Conservation (phyloP, 2,113 vertebrate genomes). For the Zingel zingel region DNA sequence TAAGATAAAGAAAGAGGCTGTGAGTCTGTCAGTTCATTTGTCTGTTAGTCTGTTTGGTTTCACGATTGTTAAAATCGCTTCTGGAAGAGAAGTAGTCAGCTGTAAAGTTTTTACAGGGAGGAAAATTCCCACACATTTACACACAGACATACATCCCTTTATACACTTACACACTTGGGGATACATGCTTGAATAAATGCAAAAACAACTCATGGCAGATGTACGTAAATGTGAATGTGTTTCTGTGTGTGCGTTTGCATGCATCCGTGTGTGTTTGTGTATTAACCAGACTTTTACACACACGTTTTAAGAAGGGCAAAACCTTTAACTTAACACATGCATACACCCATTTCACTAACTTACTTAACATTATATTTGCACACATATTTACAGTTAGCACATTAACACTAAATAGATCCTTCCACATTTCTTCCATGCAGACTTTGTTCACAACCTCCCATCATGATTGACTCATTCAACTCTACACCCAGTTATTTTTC, state of each 20-base stretch:
- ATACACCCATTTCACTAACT: slow-evolving; percentile 14
- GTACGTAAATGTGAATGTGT: slow-evolving; percentile 36
- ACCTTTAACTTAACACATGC: background rate
- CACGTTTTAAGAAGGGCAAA: slow-evolving; percentile 2
- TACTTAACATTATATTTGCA: slow-evolving; percentile 20
- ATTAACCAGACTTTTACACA: slow-evolving; percentile 9
- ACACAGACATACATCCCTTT: slow-evolving; percentile 34
- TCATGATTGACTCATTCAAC: slow-evolving; percentile 54
- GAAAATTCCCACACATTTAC: slow-evolving; percentile 85
- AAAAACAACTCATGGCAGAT: slow-evolving; percentile 33
- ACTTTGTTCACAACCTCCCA: slow-evolving; percentile 27
- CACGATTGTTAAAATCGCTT: slow-evolving; percentile 85
- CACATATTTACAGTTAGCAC: slow-evolving; percentile 28
- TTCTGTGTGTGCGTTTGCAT: background rate
- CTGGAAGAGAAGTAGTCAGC: slow-evolving; percentile 84
- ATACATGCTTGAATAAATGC: slow-evolving; percentile 28
- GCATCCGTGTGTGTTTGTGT: background rate
- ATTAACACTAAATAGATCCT: slow-evolving; percentile 34
- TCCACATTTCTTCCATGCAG: slow-evolving; percentile 39
- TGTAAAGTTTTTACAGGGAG: slow-evolving; percentile 85
- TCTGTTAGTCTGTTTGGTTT: slow-evolving; percentile 81
- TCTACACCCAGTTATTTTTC: slow-evolving; percentile 59
- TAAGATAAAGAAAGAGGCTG: slow-evolving; percentile 30
- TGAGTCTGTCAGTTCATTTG: slow-evolving; percentile 40
- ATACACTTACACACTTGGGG: slow-evolving; percentile 23